These are phyloP conservation scores for Chymomyza costata DNA, from an alignment of 1,140 invertebrate genomes.

Conservation along the genomic window DNA sequence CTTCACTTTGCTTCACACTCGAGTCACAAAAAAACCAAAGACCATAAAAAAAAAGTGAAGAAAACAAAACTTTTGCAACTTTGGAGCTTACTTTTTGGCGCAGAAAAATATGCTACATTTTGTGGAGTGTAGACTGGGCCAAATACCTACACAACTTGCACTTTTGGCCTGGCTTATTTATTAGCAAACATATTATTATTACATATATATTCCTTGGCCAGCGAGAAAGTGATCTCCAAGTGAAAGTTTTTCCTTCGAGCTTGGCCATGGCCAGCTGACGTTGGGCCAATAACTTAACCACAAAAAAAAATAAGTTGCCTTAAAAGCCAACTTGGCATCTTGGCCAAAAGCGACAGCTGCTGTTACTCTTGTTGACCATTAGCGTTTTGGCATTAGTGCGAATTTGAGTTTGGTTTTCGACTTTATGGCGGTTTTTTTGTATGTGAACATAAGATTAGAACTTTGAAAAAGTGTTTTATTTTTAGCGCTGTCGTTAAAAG, in stretches of 20 bases:
- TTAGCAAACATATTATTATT: slow-evolving; percentile 69
- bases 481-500: not conserved
- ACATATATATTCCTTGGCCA: slow-evolving; percentile 13
- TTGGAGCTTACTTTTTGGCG: slow-evolving; percentile 42
- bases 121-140: too few species aligned
- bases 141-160: slow-evolving; percentile 15
- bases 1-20: too few species aligned
- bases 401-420: too few species aligned
- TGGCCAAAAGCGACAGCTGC: slow-evolving; percentile 25
- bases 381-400: slow-evolving; percentile 18
- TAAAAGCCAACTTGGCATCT: slow-evolving; percentile 32
- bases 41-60: slow-evolving; percentile 4
- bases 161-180: slow-evolving; percentile 44
- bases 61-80: slow-evolving; percentile 34
- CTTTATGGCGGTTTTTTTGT: too few species aligned
- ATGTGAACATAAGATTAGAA: too few species aligned
- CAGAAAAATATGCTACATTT: slow-evolving; percentile 24
- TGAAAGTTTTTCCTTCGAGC: slow-evolving; percentile 36
- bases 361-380: slow-evolving; percentile 27
- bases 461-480: slow-evolving; percentile 18
- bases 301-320: slow-evolving; percentile 23
- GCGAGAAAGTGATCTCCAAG: slow-evolving; percentile 27
- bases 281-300: slow-evolving; percentile 27
- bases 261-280: slow-evolving; percentile 20
- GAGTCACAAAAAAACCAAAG: too few species aligned